Evolutionary conservation across 2,113 vertebrate species (phyloP).

Genomic region (Bungarus multicinctus): DNA sequence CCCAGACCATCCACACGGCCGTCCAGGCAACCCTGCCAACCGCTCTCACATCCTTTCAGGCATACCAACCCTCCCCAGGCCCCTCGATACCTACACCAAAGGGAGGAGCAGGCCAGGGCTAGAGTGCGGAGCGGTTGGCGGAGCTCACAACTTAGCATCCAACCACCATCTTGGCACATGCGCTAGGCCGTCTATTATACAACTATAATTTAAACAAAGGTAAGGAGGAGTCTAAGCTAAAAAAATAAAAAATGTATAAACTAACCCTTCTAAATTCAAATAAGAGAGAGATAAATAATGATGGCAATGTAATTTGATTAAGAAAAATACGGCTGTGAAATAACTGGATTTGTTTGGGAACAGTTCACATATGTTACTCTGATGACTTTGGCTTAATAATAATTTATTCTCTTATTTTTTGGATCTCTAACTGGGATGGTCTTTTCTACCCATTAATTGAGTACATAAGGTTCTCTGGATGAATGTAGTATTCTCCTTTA

Average conservation of each 20-base stretch:
- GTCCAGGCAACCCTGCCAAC: too few relatives aligned
- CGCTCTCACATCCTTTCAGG: too few relatives aligned
- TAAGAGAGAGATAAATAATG: slow-evolving; percentile 26
- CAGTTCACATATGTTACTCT: neutral
- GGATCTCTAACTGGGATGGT: neutral
- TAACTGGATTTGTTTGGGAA: slow-evolving; percentile 44
- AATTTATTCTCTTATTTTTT: slow-evolving; percentile 46
- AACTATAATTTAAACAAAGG: neutral
- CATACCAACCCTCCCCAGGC: too few relatives aligned
- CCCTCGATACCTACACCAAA: too few relatives aligned
- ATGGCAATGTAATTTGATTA: slow-evolving; percentile 32
- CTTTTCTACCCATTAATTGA: neutral
- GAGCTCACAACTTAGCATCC: too few relatives aligned
- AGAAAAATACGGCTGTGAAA: slow-evolving; percentile 13
- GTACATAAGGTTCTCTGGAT: neutral
- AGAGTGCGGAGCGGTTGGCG: too few relatives aligned
- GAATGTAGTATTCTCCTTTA: neutral
- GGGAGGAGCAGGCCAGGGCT: too few relatives aligned
- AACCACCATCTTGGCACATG: too few relatives aligned
- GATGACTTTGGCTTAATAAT: neutral
- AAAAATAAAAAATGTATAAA: slow-evolving; percentile 2
- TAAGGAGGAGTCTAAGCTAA: neutral
- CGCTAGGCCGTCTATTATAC: neutral
- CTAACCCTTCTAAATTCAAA: slow-evolving; percentile 14
- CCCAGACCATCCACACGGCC: too few relatives aligned